Evolutionary conservation across 2,797 vertebrate genomes (phyloP), one percentile per base, ranked within the genome.

Genomic region (Halcyon chelicuti): DNA sequence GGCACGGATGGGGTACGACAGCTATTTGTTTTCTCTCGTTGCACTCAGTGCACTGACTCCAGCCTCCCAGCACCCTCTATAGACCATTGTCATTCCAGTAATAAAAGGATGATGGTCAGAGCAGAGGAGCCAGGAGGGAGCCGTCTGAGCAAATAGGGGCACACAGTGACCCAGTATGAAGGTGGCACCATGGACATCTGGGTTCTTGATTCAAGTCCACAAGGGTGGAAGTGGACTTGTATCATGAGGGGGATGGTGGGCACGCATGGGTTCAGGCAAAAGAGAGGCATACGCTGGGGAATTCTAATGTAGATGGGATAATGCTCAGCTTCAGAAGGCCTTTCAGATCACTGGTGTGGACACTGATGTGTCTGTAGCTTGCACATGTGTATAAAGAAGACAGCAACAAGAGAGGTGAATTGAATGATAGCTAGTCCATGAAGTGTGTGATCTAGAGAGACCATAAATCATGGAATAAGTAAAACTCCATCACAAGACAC

Each of bases 1-100:
- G 22, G 12, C 75, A 80, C 0, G 0, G 31, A 17, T 1, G 4
- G n/a, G 20, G 16, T 46, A 47, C 46, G 52, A 52, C 2, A 31
- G 26, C 15, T 40, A 6, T 52, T 77, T 74, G 47, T 18, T 84
- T 20, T 62, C 52, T 71, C 18, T 88, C 22, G 19, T 63, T 83
- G 47, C 63, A 39, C 37, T 39, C 31, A 35, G 31, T 33, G 23
- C 7, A 6, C 5, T 17, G 23, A 15, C 22, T 83, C 23, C 29
- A 44, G 12, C 16, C 17, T 71, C 5, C 7, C 25, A 51, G 39
- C 7, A 71, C 28, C 33, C n/a, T 29, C 49, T 19, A 9, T 39
- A 4, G 40, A 31, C 17, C 16, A 4, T 3, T 49, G 29, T 37
- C 52, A 37, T 70, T 47, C 37, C 37, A 17, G 22, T 13, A 33